phyloP scores from a whole-genome alignment of 2,888 invertebrate genomes.

The Asteroscopus sphinx region DNA sequence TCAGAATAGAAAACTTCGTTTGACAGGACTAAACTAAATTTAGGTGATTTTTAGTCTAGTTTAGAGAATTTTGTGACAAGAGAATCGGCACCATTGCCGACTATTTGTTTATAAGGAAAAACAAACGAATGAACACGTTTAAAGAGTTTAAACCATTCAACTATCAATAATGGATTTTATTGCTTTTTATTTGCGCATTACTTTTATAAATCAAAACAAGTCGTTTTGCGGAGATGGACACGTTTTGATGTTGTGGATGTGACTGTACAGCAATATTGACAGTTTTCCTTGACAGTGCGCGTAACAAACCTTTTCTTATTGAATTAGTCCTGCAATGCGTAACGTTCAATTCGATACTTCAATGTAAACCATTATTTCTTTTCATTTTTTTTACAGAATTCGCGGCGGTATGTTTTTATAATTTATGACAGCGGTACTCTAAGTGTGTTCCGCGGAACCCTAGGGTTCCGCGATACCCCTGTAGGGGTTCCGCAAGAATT shows the following conservation, averaged over 20 bases:
- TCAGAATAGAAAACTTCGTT: no score
- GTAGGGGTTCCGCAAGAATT: no score
- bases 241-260: slow-evolving; percentile 11
- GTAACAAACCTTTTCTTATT: background rate
- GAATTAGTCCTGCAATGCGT: background rate
- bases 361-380: background rate
- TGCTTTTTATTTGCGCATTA: slow-evolving; percentile 39
- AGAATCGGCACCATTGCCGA: no score
- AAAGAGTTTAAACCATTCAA: slow-evolving; percentile 18
- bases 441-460: no score
- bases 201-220: slow-evolving; percentile 32
- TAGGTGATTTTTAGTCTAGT: no score
- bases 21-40: no score
- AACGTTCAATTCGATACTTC: background rate
- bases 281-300: slow-evolving; percentile 5
- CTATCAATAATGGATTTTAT: slow-evolving; percentile 38
- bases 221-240: slow-evolving; percentile 26
- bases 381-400: background rate
- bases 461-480: no score
- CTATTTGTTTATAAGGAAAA: slow-evolving; percentile 40
- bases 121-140: slow-evolving; percentile 28
- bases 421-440: no score
- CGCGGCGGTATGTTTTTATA: no score
- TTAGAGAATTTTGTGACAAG: no score
- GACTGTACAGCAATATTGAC: slow-evolving; percentile 7